Evolutionary conservation across 2,888 invertebrate species (phyloP).

Genomic region (Amblyteles armatorius): DNA sequence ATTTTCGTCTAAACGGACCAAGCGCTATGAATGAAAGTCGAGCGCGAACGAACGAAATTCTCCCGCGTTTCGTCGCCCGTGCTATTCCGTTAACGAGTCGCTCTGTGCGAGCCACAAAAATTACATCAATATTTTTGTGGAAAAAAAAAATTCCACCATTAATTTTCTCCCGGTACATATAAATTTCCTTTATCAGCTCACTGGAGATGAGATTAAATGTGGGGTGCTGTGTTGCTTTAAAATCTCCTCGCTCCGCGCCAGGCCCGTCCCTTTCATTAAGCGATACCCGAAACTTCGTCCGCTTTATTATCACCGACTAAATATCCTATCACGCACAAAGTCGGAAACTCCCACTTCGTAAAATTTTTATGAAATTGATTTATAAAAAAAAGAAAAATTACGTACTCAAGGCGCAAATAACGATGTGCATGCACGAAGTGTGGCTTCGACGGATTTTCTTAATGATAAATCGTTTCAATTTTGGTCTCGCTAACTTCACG

Average conservation of each 20-base stretch:
- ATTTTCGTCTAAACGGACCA: no score
- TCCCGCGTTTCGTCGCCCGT: not conserved
- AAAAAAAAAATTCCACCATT: not conserved
- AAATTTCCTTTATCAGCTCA: not conserved
- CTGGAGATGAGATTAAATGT: not conserved
- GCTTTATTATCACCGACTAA: no score
- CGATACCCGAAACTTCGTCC: no score
- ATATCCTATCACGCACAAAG: no score
- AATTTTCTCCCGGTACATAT: no score
- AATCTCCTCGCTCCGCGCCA: not conserved
- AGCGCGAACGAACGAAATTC: not conserved
- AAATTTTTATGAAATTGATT: no score
- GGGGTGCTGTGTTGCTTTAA: not conserved
- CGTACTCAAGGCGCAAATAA: not conserved
- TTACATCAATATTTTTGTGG: not conserved
- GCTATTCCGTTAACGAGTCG: not conserved
- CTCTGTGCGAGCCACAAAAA: not conserved
- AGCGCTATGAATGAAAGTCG: not conserved
- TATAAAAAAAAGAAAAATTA: not conserved
- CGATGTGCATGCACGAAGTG: not conserved
- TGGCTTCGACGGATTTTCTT: conserved; percentile 15
- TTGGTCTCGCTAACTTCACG: not conserved
- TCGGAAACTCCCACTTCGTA: no score
- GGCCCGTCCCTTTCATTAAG: no score
- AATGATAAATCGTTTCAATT: not conserved